Percentiles rank a stretch among this genome's conserved stretches.
Evolutionary conservation across 1,140 invertebrate species (phyloP).

Genomic region (Hyles euphorbiae): DNA sequence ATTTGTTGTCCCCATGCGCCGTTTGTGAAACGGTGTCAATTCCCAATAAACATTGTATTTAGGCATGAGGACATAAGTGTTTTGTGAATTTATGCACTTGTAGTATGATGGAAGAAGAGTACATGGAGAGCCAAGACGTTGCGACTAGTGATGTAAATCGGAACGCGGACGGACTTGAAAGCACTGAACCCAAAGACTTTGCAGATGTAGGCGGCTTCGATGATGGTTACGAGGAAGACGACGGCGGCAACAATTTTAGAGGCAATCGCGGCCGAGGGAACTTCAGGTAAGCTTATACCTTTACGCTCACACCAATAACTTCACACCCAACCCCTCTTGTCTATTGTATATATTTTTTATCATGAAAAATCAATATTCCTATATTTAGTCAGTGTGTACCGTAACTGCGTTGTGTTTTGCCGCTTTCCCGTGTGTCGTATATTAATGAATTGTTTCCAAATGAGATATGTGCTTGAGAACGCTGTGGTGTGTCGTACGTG

Average conservation of each 20-base stretch:
- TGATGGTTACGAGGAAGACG: conserved; percentile 52
- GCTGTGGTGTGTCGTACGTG: no score
- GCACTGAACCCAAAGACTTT: conserved; percentile 45
- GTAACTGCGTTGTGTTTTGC: neutral
- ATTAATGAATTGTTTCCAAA: neutral
- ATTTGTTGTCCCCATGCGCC: conserved; percentile 26
- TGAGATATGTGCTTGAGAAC: no score
- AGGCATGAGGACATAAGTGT: conserved; percentile 53
- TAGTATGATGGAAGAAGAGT: conserved; percentile 58
- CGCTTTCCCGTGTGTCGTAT: no score
- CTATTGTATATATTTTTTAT: neutral
- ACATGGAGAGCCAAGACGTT: conserved; percentile 53
- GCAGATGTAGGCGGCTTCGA: conserved; percentile 40
- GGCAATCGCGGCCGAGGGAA: conserved; percentile 74
- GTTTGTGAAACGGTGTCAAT: conserved; percentile 17
- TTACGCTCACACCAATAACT: conserved; percentile 2
- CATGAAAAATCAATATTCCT: neutral
- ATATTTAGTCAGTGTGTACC: neutral
- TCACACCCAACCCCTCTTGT: neutral
- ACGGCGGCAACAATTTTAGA: conserved; percentile 55
- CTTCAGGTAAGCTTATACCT: conserved; percentile 68
- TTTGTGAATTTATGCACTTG: conserved; percentile 30
- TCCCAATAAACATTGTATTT: conserved; percentile 14
- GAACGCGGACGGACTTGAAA: conserved; percentile 34
- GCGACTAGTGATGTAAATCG: conserved; percentile 38